Conservation (phyloP, 2,113 vertebrate genomes). For the Phaetusa simplex region DNA sequence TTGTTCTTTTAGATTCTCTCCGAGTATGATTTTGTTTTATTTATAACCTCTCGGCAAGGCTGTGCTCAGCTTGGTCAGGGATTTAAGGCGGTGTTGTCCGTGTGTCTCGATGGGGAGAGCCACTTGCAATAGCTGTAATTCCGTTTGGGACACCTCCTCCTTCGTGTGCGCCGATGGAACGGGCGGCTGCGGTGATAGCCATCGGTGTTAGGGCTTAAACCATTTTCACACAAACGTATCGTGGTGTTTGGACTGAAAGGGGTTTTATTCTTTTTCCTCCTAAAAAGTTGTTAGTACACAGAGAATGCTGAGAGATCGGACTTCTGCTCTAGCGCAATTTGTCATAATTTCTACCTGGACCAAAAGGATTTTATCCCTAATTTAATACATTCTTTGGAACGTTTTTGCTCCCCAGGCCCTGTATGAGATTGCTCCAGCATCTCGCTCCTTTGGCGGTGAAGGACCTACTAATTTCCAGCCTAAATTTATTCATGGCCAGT, state of each 20-base stretch:
- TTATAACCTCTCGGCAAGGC: background rate
- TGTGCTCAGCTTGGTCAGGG: background rate
- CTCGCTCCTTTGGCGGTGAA: background rate
- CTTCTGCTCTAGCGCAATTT: background rate
- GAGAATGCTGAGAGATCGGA: background rate
- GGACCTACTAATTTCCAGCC: slow-evolving; percentile 34
- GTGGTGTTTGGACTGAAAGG: background rate
- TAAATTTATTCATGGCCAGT: slow-evolving; percentile 45
- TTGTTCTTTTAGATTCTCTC: background rate
- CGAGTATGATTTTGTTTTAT: background rate
- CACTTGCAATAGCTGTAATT: background rate
- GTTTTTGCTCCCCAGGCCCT: background rate
- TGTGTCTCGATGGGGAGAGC: background rate
- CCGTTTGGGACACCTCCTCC: background rate
- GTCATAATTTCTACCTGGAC: background rate
- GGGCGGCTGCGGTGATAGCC: background rate
- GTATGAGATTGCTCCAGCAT: background rate
- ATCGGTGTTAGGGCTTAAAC: background rate
- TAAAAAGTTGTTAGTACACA: background rate
- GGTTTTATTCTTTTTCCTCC: background rate
- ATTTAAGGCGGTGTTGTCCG: fast-evolving
- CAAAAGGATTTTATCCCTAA: background rate
- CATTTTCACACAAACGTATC: background rate
- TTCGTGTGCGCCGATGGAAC: background rate
- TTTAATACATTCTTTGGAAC: background rate